A percentile compares a stretch with the other conserved stretches of the same genome.
phyloP scores from a whole-genome alignment of 1,140 invertebrate species.

The Metaphire vulgaris region DNA sequence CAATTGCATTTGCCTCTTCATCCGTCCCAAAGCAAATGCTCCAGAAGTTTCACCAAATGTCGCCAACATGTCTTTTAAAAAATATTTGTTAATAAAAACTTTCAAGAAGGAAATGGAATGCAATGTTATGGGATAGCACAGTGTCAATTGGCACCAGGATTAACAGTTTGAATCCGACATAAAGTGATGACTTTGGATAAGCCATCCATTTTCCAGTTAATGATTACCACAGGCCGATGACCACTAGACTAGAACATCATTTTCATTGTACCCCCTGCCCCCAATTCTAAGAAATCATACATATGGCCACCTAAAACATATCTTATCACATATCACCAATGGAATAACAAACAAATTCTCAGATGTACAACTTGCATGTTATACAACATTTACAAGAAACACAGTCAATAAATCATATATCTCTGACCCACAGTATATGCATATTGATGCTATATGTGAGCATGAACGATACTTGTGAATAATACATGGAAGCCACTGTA shows the following conservation, averaged over 20 bases:
- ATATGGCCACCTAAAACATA: too few relatives aligned
- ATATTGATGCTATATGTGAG: not conserved
- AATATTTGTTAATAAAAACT: not conserved
- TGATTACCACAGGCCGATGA: not conserved
- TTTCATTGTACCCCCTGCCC: too few relatives aligned
- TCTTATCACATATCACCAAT: too few relatives aligned
- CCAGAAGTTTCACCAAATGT: conserved; percentile 19
- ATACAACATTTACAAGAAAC: not conserved
- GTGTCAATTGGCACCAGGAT: not conserved
- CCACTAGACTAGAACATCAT: too few relatives aligned
- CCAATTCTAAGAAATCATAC: too few relatives aligned
- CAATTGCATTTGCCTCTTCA: conserved; percentile 4
- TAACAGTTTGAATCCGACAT: not conserved
- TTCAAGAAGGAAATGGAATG: not conserved
- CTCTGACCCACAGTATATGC: not conserved
- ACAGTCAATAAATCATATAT: not conserved
- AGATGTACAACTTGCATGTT: not conserved
- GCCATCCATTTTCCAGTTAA: not conserved
- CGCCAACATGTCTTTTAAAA: conserved; percentile 15
- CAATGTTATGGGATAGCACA: not conserved
- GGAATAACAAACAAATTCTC: too few relatives aligned
- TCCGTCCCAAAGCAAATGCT: conserved; percentile 5
- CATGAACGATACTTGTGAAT: not conserved
- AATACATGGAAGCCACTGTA: not conserved
- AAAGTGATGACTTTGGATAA: not conserved